Percentiles rank a stretch among this genome's conserved stretches.
These are phyloP conservation scores for Heteronetta atricapilla DNA, from an alignment of 2,113 vertebrate genomes.

Conservation along the genomic window DNA sequence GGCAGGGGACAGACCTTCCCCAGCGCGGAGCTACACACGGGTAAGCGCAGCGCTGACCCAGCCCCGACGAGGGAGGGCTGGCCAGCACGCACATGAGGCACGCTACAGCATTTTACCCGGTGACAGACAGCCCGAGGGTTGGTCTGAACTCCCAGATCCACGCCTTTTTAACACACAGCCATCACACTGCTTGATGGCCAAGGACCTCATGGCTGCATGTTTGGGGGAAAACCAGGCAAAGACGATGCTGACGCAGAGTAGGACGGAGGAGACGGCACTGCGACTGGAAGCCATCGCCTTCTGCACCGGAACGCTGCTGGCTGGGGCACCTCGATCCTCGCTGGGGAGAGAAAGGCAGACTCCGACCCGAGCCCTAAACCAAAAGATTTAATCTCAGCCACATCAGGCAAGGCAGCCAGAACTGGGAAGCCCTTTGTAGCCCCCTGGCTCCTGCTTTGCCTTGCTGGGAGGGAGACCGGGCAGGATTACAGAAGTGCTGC, in stretches of 20 bases:
- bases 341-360: background rate
- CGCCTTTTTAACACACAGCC: background rate
- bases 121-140: background rate
- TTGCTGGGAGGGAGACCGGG: background rate
- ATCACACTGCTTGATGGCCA: background rate
- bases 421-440: too few species aligned
- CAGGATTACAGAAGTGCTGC: too few species aligned
- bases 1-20: too few species aligned
- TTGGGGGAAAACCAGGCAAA: background rate
- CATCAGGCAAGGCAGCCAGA: background rate
- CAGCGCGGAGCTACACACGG: background rate
- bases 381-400: background rate
- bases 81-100: background rate
- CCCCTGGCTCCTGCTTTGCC: background rate
- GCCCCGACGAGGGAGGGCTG: background rate
- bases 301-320: background rate
- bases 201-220: background rate
- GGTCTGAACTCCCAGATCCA: background rate
- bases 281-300: too few species aligned
- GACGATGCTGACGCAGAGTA: background rate
- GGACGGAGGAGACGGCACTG: background rate
- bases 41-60: too few species aligned
- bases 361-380: background rate
- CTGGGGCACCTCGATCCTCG: too few species aligned
- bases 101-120: background rate